phyloP scores from a whole-genome alignment of 2,113 vertebrate species.

The Hydrolagus affinis region DNA sequence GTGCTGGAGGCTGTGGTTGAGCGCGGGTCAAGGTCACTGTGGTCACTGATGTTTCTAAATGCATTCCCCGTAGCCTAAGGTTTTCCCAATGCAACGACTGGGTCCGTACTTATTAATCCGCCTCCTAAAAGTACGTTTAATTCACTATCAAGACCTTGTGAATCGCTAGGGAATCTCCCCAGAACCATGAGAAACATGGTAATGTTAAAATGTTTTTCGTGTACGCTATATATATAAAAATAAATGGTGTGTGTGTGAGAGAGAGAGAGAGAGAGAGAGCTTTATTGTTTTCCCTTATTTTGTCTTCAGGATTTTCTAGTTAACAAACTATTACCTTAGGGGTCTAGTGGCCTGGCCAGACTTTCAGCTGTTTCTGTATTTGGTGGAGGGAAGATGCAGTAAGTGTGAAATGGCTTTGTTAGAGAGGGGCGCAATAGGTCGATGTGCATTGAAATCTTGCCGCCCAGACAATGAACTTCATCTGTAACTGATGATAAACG shows the following conservation, averaged over 20 bases:
- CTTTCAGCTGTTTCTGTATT: slow-evolving; percentile 35
- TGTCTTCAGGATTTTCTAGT: slow-evolving; percentile 31
- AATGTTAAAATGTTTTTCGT: too few relatives aligned
- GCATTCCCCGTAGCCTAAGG: slow-evolving; percentile 36
- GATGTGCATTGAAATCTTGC: slow-evolving; percentile 36
- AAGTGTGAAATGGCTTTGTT: slow-evolving; percentile 47
- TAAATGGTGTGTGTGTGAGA: too few relatives aligned
- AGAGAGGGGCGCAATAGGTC: slow-evolving; percentile 37
- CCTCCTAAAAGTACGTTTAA: slow-evolving; percentile 12
- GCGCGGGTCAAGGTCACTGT: slow-evolving; percentile 43
- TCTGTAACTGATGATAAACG: slow-evolving; percentile 42
- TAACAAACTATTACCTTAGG: slow-evolving; percentile 38
- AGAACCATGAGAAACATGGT: not conserved
- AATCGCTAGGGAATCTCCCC: not conserved
- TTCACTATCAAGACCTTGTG: not conserved
- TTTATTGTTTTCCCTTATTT: slow-evolving; percentile 15
- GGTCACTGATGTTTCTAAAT: slow-evolving; percentile 38
- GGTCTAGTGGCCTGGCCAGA: slow-evolving; percentile 20
- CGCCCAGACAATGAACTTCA: slow-evolving; percentile 40
- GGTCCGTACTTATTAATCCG: slow-evolving; percentile 35
- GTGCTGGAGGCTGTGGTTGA: slow-evolving; percentile 41
- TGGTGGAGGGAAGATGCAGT: slow-evolving; percentile 39
- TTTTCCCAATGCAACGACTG: slow-evolving; percentile 33
- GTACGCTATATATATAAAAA: too few relatives aligned
- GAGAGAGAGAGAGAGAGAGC: not conserved